Evolutionary conservation across 2,113 vertebrate species (phyloP).

Genomic region (Mustela nigripes): DNA sequence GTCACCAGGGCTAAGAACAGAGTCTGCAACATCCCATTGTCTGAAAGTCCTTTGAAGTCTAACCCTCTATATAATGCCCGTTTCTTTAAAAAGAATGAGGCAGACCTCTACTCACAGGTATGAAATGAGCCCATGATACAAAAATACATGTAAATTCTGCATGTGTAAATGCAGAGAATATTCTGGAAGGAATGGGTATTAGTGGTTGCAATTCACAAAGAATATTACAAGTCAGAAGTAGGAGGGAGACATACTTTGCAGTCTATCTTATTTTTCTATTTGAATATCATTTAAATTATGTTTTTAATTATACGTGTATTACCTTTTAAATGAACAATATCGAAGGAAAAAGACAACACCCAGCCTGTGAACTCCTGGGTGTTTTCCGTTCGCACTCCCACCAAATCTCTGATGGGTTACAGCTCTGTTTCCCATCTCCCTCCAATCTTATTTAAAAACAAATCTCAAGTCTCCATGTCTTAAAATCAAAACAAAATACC

Average conservation of each 20-base stretch:
- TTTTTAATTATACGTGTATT: neutral
- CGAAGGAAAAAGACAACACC: neutral
- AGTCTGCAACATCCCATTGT: neutral
- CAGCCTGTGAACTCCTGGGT: neutral
- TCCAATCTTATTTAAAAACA: constrained; percentile 43
- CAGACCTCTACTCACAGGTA: neutral
- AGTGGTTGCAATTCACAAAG: neutral
- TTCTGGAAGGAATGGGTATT: neutral
- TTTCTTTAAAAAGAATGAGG: neutral
- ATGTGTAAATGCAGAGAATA: neutral
- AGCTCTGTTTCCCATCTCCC: neutral
- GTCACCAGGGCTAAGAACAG: rapidly evolving
- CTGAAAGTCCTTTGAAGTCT: neutral
- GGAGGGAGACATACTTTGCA: neutral
- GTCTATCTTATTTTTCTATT: neutral
- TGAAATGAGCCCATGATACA: neutral
- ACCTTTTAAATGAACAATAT: neutral
- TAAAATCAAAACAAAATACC: constrained; percentile 32
- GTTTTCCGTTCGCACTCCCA: neutral
- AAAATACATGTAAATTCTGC: neutral
- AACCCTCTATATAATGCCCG: neutral
- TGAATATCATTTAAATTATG: neutral
- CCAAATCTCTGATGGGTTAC: neutral
- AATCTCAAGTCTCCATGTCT: constrained; percentile 21
- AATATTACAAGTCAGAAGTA: neutral